Evolutionary conservation across 2,888 invertebrate genomes (phyloP).

Genomic region (Rugalucina vietnamica): DNA sequence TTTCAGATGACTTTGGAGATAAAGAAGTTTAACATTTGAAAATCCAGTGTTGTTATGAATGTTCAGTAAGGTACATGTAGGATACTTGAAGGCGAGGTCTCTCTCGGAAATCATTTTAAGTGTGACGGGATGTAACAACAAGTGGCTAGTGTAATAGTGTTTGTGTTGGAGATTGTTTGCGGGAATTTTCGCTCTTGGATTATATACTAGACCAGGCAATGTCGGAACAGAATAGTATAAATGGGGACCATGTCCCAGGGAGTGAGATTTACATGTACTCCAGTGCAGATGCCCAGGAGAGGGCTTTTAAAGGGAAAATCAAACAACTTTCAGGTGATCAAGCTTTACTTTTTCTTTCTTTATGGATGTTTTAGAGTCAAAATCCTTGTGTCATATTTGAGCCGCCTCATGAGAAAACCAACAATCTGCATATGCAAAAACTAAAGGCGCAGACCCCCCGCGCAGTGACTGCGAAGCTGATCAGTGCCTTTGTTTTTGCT

Average conservation of each 20-base stretch:
- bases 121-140: not conserved
- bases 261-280: constrained; percentile 10
- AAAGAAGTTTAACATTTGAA: not conserved
- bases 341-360: not conserved
- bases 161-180: not conserved
- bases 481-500: no score
- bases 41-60: constrained; percentile 10
- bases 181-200: not conserved
- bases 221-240: not conserved
- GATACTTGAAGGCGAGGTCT: not conserved
- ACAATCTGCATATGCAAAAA: no score
- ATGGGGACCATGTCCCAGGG: not conserved
- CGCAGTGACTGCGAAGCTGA: no score
- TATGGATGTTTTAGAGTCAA: not conserved
- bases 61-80: not conserved
- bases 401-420: no score
- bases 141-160: constrained; percentile 6
- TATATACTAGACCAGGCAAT: not conserved
- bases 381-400: no score
- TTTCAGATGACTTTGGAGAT: constrained; percentile 5
- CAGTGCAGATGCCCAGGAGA: constrained; percentile 65
- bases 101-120: constrained; percentile 1
- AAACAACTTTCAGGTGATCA: constrained; percentile 74
- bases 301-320: constrained; percentile 71
- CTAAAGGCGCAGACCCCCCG: no score